Conservation (phyloP, 2,888 invertebrate genomes). For the Epinotia nisella region DNA sequence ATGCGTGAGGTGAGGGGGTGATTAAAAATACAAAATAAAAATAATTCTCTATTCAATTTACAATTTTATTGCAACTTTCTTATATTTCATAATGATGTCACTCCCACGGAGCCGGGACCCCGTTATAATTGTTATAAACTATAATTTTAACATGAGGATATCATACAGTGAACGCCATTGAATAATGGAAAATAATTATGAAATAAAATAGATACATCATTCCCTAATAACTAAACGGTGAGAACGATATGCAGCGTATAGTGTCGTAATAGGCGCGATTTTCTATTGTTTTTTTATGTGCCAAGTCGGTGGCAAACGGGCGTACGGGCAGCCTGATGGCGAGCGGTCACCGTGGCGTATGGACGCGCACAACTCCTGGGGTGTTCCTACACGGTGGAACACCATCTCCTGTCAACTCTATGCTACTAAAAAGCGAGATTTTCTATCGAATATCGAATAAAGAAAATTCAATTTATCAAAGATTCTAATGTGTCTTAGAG, state of each 20-base stretch:
- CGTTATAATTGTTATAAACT: constrained; percentile 27
- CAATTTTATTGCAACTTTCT: constrained; percentile 44
- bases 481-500: neutral
- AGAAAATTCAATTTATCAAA: neutral
- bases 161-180: constrained; percentile 37
- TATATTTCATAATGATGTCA: constrained; percentile 42
- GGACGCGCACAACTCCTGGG: neutral
- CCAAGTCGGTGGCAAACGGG: too few species aligned
- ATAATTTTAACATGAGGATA: constrained; percentile 36
- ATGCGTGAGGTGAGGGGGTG: neutral
- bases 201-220: constrained; percentile 34
- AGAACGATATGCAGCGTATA: neutral
- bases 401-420: neutral
- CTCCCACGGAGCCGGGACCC: constrained; percentile 30
- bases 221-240: neutral
- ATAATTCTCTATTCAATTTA: constrained; percentile 38
- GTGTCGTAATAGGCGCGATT: neutral
- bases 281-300: too few species aligned
- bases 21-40: constrained; percentile 34
- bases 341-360: too few species aligned
- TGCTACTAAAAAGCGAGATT: neutral
- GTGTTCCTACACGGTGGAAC: neutral
- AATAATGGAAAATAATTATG: constrained; percentile 30
- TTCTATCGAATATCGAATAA: neutral
- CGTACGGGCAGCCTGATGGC: too few species aligned